Base-by-base conservation (phyloP, 2,797 vertebrate genomes). In the Tragelaphus oryx region DNA sequence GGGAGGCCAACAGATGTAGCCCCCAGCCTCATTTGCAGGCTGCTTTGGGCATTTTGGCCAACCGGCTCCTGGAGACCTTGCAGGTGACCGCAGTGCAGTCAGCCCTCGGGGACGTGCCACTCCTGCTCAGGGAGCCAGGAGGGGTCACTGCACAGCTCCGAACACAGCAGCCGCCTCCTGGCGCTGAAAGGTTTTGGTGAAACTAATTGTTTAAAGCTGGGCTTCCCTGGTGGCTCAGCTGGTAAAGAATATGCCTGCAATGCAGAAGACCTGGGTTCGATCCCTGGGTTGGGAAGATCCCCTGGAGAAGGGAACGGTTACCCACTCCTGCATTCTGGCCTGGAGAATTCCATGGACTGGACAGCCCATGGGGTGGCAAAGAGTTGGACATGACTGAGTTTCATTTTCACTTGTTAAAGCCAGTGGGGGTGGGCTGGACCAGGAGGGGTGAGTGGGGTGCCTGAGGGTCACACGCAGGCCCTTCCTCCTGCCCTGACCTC, bases 141-240 rank as follows among this genome's bases (percentile, higher is more conserved):
- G 10, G 9, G 91, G 91, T 90, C 10, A 41, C 89, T 48, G 87
- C 81, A 50, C 30, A 2, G 95, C 93, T 97, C 87, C 93, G 95
- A 96, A 76, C 89, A 95, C 54, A 46, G 83, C 94, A 87, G 95
- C 80, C 8, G 71, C 89, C 71, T 0, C 50, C 0, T 0, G n/a
- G 78, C 0, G 4, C 88, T 30, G 93, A 93, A 95, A 96, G 78
- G 78, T 82, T 97, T 98, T 87, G 92, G 98, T 65, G 75, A 90
- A 95, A 83, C 65, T 18, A 60, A 76, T 1, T 24, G 55, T 46
- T 68, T 68, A 62, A 91, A 95, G 94, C 60, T 46, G 28, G 59
- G 65, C 33, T 37, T 68, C 65, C 65, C 33, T 37, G 33, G 62
- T 68, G 33, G 62, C 62, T 68, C 62, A 37, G 33, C 33, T 68